Conservation (phyloP, 1,140 invertebrate species). For the Cydia fagiglandana region DNA sequence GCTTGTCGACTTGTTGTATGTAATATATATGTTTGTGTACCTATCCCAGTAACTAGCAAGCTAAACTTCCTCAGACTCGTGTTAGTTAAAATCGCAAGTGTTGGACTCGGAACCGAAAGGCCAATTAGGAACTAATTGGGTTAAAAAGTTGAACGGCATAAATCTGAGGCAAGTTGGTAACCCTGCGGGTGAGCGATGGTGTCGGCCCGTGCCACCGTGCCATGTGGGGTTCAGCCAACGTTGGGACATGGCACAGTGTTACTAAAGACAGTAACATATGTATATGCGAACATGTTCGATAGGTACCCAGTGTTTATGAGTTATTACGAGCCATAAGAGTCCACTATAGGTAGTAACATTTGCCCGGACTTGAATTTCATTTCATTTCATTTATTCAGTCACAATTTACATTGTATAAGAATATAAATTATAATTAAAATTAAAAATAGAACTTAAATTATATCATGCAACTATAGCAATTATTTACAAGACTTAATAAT, state of each 20-base stretch:
- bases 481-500: no score
- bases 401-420: no score
- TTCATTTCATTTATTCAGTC: no score
- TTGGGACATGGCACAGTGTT: not conserved
- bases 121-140: not conserved
- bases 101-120: not conserved
- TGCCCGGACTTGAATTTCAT: no score
- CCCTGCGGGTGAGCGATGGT: conserved; percentile 8
- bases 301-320: no score
- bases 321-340: no score
- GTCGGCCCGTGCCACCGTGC: not conserved
- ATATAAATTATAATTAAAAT: no score
- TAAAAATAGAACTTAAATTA: no score
- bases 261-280: not conserved
- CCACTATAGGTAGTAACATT: no score
- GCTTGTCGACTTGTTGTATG: not conserved
- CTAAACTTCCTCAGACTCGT: not conserved
- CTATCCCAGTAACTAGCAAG: not conserved
- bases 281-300: no score
- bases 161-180: not conserved
- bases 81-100: conserved; percentile 10
- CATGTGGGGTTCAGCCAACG: not conserved
- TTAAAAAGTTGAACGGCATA: not conserved
- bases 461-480: no score
- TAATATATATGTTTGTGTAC: not conserved